Evolutionary conservation across 1,140 invertebrate genomes (phyloP).

Genomic region (Phymastichus coffea): DNA sequence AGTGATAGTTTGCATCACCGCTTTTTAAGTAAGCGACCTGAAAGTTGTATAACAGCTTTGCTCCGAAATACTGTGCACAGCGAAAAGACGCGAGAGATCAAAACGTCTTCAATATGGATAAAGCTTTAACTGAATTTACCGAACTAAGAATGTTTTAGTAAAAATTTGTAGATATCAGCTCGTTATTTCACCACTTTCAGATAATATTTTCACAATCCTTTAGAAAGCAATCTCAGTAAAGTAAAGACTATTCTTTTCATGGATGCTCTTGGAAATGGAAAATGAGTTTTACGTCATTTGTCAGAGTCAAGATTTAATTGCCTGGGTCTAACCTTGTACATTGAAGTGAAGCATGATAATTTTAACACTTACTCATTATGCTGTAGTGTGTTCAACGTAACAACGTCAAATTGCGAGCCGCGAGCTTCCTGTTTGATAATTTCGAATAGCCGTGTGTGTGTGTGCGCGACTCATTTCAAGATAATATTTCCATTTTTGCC

Average conservation of each 20-base stretch:
- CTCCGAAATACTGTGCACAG: constrained; percentile 24
- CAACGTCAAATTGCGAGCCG: background rate
- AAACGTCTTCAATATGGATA: background rate
- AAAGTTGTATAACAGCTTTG: constrained; percentile 29
- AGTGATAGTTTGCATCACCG: constrained; percentile 31
- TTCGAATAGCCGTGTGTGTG: background rate
- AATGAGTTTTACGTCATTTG: no score
- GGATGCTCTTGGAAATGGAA: no score
- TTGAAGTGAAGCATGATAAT: no score
- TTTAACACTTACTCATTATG: no score
- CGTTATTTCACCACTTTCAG: no score
- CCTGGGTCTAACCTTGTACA: no score
- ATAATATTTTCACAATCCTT: no score
- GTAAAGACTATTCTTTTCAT: no score
- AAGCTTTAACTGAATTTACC: background rate
- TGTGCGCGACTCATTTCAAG: background rate
- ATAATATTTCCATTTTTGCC: background rate
- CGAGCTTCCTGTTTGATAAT: background rate
- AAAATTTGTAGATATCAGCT: no score
- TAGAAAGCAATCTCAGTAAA: no score
- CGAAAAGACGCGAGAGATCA: background rate
- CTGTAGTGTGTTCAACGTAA: background rate
- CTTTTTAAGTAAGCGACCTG: constrained; percentile 29
- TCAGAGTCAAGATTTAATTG: no score
- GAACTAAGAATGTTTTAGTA: no score